Percentiles rank a stretch among this genome's conserved stretches.
These are phyloP conservation scores for Gonioctena quinquepunctata DNA, from an alignment of 1,140 invertebrate genomes.

Conservation along the genomic window DNA sequence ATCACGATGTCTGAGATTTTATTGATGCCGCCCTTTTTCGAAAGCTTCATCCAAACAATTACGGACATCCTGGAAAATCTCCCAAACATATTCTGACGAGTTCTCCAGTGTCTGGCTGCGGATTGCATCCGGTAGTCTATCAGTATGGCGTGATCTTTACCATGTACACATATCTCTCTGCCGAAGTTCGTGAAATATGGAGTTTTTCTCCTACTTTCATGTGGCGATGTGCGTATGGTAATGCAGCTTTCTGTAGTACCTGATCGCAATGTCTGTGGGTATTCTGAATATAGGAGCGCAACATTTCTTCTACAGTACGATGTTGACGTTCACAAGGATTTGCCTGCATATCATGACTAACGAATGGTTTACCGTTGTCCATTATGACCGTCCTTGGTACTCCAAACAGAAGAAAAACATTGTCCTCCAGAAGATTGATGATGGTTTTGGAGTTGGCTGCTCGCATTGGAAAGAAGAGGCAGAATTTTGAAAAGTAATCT, in stretches of 20 bases:
- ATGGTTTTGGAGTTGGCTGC: background rate
- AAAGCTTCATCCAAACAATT: background rate
- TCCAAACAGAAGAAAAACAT: constrained; percentile 15
- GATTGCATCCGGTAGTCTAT: background rate
- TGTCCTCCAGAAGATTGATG: background rate
- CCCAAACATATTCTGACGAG: background rate
- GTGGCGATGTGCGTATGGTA: constrained; percentile 9
- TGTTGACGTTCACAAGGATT: background rate
- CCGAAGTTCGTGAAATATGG: constrained; percentile 19
- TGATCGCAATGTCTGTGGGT: constrained; percentile 17
- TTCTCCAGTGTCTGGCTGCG: background rate
- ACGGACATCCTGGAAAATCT: background rate
- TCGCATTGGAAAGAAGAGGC: background rate
- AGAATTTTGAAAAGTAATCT: constrained; percentile 4
- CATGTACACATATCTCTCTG: constrained; percentile 6
- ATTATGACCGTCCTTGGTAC: background rate
- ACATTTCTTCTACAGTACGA: background rate
- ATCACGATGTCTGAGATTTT: background rate
- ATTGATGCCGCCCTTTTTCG: background rate
- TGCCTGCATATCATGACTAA: background rate
- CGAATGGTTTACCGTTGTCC: background rate
- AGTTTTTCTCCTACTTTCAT: background rate
- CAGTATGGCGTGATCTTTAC: background rate
- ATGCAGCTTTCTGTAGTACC: background rate
- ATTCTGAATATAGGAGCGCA: constrained; percentile 6